Evolutionary conservation across 2,113 vertebrate species (phyloP), one percentile per base, ranked within the genome.

Genomic region (Aegotheles bennettii): DNA sequence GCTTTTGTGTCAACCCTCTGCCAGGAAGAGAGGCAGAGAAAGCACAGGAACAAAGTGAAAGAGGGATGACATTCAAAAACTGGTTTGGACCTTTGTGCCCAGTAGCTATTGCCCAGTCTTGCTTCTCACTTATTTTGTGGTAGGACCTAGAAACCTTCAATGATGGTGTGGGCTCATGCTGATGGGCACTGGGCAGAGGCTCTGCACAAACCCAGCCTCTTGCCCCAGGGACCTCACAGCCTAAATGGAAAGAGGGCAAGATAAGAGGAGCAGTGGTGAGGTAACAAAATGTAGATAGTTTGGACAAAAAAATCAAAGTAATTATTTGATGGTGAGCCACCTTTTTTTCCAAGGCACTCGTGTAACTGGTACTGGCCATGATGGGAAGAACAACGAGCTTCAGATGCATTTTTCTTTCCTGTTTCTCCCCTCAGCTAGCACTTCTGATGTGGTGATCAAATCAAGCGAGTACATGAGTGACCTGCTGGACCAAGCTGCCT

Each of bases 401-500:
- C 93, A 93, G 50, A 73, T 50, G 17, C 24, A 54, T 83, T 59
- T 86, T 56, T 28, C 23, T 48, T 91, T 61, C 90, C 43, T 50
- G 17, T 91, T 73, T 95, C 54, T 96, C 76, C 76, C 56, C n/a
- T 86, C 97, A 99, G 99, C 77, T 84, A 97, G 94, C 28, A 96
- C 94, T 78, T 97, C 98, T 10, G 84, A 98, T 35, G 93, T 99
- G 59, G 17, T 64, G 42, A 95, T 99, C 45, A 95, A 94, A 79
- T 96, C 98, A 0, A 96, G 96, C 0, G 98, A 98, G 64, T 99
- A 99, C 97, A 97, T 99, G 98, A 96, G 70, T 45, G 95, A 98
- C 19, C 98, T 99, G 95, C 97, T 99, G 96, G 99, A 99, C 65
- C 99, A 99, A 96, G 98, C 98, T 12, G 98, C 98, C 93, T 98